Base-by-base conservation (phyloP, 1,140 invertebrate genomes). In the Aphis gossypii region DNA sequence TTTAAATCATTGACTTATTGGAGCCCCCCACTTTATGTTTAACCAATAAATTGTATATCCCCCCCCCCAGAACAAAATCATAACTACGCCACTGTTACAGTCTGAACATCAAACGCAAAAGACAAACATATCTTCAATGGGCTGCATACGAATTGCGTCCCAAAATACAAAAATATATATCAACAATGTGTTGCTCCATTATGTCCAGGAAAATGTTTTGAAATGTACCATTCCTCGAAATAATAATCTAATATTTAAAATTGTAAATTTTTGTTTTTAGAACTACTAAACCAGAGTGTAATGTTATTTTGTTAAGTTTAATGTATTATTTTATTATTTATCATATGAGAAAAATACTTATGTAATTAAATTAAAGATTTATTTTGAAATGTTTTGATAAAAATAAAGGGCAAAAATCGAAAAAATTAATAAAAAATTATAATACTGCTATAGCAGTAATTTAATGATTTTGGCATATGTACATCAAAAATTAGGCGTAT, bases 141-240 rank as follows among this genome's bases (percentile, higher is more conserved):
- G n/a, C n/a, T n/a, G n/a, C n/a, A n/a, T n/a, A n/a, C n/a, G n/a
- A n/a, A n/a, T n/a, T n/a, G n/a, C n/a, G n/a, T n/a, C n/a, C n/a
- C n/a, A n/a, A n/a, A n/a, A n/a, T n/a, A n/a, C n/a, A n/a, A n/a
- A n/a, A n/a, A n/a, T n/a, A n/a, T n/a, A n/a, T n/a, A n/a, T 83
- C 23, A 83, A 83, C 25, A 41, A 41, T 83, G 35, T 83, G 82
- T 83, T 83, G 82, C 41, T 41, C 82, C 82, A 41, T 83, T 83
- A 83, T 83, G 82, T 83, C 76, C 76, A 83, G 82, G 38, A 23
- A 83, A 83, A 83, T 83, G 82, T 83, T 83, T 83, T 83, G 82
- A 41, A 83, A 41, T n/a, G 38, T 83, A 83, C 38, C 35, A 83
- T 83, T 82, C 76, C 76, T 82, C 35, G 11, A 82, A 82, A 82